Percentiles rank a stretch among this genome's conserved stretches.
Evolutionary conservation across 2,888 invertebrate genomes (phyloP).

Genomic region (Orgyia antiqua): DNA sequence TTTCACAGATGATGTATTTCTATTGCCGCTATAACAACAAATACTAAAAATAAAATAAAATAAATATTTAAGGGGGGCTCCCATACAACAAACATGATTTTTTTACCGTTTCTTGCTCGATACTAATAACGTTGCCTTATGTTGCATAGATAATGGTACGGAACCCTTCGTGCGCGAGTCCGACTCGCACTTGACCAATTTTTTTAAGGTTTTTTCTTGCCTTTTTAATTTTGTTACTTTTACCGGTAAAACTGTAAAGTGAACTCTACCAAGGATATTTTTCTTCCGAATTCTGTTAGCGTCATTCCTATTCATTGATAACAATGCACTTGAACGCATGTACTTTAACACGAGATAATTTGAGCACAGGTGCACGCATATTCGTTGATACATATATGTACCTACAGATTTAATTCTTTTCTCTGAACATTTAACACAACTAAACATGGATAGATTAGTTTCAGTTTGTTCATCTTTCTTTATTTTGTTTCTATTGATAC

Average conservation of each 20-base stretch:
- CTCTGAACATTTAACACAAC: not conserved
- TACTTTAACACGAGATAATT: not conserved
- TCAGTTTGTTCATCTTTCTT: slow-evolving; percentile 2
- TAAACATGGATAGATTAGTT: slow-evolving; percentile 1
- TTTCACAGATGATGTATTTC: too few relatives aligned
- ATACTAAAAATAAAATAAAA: too few relatives aligned
- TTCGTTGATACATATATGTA: slow-evolving; percentile 1
- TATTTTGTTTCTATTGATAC: not conserved
- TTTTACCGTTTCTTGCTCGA: too few relatives aligned
- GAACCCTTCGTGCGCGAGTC: too few relatives aligned
- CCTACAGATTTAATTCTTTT: too few relatives aligned
- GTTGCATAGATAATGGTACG: too few relatives aligned
- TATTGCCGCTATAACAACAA: too few relatives aligned
- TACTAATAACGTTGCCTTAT: too few relatives aligned
- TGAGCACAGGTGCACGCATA: not conserved
- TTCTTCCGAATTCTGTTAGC: not conserved
- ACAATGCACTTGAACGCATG: not conserved
- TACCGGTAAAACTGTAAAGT: slow-evolving; percentile 21
- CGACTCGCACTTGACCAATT: too few relatives aligned
- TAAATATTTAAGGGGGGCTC: too few relatives aligned
- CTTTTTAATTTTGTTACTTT: slow-evolving; percentile 5
- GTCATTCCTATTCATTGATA: not conserved
- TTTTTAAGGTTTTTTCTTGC: too few relatives aligned
- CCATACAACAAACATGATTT: too few relatives aligned
- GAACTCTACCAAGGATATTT: slow-evolving; percentile 24